Evolutionary conservation across 2,888 invertebrate genomes (phyloP), one percentile per base, ranked within the genome.

Genomic region (Hydropsyche betteni): DNA sequence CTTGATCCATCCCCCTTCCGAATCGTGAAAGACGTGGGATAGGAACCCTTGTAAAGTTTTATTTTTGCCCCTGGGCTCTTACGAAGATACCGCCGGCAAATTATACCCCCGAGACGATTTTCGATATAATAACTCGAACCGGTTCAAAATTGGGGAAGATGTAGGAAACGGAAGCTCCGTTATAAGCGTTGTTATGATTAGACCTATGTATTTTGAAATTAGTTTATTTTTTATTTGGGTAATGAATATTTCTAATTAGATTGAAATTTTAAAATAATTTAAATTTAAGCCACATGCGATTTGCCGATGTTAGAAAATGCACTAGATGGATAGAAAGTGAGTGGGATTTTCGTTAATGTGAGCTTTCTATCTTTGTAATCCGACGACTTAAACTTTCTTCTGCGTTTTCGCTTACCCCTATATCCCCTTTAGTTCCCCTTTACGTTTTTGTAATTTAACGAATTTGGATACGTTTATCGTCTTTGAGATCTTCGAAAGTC

Each of bases 71-170:
- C 72, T 44, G 38, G 24, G 61, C 53, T 70, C 6, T 10, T 12
- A 68, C 3, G 69, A 36, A 38, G 61, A 58, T 61, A 61, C 72
- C 38, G 7, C 6, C n/a, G 16, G 38, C 72, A 72, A 61, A 72
- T 72, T 55, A 72, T 72, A 34, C 72, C 72, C 72, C 16, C 6
- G 72, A 34, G 72, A 72, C 58, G 34, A 72, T 72, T 72, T 72
- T 72, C 72, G 72, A 72, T 72, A 72, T 72, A 58, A 72, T 72
- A 64, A 64, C 64, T 64, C 34, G 64, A 64, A 64, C 36, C 10
- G 64, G 33, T 34, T 64, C 36, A 12, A 64, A 34, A 14, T 16
- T 36, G 36, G 6, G 24, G 64, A n/a, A 34, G 64, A n/a, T 12
- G 16, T 12, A 55, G 6, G 55, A n/a, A 55, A 55, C 55, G 55